Base-by-base conservation (phyloP, 2,888 invertebrate genomes). In the Callyntrura guangdongensis region DNA sequence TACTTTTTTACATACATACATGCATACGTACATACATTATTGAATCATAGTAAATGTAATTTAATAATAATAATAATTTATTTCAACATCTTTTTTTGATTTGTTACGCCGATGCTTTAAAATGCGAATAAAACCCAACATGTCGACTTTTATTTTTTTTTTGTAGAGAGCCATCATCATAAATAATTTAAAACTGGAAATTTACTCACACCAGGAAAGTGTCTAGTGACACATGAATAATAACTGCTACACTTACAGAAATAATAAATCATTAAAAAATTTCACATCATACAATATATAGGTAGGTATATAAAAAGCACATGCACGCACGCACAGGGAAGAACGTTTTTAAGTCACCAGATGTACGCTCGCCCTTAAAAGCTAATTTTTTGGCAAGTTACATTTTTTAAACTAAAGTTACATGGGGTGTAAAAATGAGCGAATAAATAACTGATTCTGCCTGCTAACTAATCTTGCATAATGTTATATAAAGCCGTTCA, bases 351-450 rank as follows among this genome's bases (percentile, higher is more conserved):
- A 47, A 72, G 47, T n/a, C 27, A 72, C 49, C 36, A 36, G 2
- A 36, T 36, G 6, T 36, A 77, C 22, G 22, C 27, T 12, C 74
- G 36, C 36, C 47, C 77, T 47, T 49, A 74, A 22, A 53, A 53
- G 53, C 22, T 77, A 53, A 61, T 53, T n/a, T 77, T 77, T 77
- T 77, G 77, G 77, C 77, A 77, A 77, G 77, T 53, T 53, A 47
- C 72, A 45, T 53, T 77, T n/a, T 77, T 77, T 20, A 36, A 36
- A 36, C 36, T 36, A 36, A 36, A 36, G 9, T 47, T 74, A 74
- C 12, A 77, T n/a, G n/a, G 77, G 53, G 77, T 25, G 25, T 53
- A 77, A 49, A 53, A 53, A 53, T 2, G 36, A 36, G 36, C 36
- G 36, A 36, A 36, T 36, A 36, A 36, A 77, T 49, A 4, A 47